A percentile compares a stretch with the other conserved stretches of the same genome.
These are phyloP conservation scores for Sciurus carolinensis DNA, from an alignment of 2,797 vertebrate genomes.

Conservation along the genomic window DNA sequence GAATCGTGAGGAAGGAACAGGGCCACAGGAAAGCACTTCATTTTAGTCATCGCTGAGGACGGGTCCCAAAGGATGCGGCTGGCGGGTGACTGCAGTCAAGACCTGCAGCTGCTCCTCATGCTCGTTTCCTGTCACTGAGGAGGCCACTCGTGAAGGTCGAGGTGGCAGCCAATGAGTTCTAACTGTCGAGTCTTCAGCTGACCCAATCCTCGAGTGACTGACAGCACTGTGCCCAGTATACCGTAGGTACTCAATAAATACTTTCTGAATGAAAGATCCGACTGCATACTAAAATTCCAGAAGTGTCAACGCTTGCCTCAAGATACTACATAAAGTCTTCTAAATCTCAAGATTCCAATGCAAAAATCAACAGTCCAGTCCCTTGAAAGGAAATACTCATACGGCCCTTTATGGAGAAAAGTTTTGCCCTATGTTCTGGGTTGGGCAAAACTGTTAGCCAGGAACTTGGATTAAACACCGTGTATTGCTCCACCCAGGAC, in stretches of 20 bases:
- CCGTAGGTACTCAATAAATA: background rate
- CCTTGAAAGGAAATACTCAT: background rate
- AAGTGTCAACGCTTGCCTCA: background rate
- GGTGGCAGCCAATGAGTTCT: background rate
- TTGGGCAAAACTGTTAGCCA: background rate
- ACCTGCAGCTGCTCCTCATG: background rate
- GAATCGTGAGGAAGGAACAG: slow-evolving; percentile 15
- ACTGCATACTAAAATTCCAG: background rate
- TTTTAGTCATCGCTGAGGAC: background rate
- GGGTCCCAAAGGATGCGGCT: background rate
- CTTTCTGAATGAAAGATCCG: background rate
- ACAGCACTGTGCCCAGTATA: background rate
- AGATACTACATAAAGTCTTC: background rate
- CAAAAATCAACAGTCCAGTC: background rate
- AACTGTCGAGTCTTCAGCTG: background rate
- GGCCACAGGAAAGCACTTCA: background rate
- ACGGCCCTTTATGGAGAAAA: background rate
- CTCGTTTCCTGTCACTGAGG: background rate
- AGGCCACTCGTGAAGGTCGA: background rate
- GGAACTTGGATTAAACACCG: background rate
- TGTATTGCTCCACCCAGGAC: background rate
- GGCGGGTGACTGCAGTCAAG: background rate
- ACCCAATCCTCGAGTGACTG: background rate
- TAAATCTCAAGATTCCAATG: background rate
- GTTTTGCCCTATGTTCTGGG: background rate